phyloP scores from a whole-genome alignment of 2,888 invertebrate species.

The Leptinotarsa juncta region DNA sequence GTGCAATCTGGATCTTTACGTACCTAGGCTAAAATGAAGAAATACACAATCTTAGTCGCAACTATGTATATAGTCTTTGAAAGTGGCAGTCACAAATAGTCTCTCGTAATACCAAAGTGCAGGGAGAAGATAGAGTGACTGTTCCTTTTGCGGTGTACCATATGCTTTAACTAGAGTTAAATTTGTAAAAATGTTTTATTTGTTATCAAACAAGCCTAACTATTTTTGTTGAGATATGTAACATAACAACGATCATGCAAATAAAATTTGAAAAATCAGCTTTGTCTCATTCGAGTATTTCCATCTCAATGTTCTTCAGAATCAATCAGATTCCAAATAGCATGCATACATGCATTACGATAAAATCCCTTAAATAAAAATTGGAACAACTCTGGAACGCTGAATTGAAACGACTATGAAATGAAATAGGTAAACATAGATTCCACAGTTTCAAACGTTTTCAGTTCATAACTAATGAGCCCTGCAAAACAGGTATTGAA shows the following conservation, averaged over 20 bases:
- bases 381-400: no score
- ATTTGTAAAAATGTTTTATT: constrained; percentile 48
- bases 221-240: constrained; percentile 52
- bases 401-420: no score
- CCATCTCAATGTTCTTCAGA: no score
- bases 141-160: constrained; percentile 44
- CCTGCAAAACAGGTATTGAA: no score
- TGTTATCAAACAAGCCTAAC: constrained; percentile 47
- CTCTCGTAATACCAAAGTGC: neutral
- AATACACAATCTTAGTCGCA: constrained; percentile 18
- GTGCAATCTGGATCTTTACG: constrained; percentile 45
- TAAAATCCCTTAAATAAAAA: no score
- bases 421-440: no score
- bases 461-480: no score
- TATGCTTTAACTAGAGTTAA: constrained; percentile 47
- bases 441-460: no score
- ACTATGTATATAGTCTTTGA: constrained; percentile 23
- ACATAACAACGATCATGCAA: constrained; percentile 47
- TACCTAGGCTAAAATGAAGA: constrained; percentile 24
- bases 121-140: constrained; percentile 26
- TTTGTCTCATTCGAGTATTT: neutral
- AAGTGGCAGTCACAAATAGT: neutral
- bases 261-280: constrained; percentile 35
- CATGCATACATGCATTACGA: no score
- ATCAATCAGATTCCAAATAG: no score